These are phyloP conservation scores for Epistrophe grossulariae DNA, from an alignment of 2,888 invertebrate species.

Conservation along the genomic window DNA sequence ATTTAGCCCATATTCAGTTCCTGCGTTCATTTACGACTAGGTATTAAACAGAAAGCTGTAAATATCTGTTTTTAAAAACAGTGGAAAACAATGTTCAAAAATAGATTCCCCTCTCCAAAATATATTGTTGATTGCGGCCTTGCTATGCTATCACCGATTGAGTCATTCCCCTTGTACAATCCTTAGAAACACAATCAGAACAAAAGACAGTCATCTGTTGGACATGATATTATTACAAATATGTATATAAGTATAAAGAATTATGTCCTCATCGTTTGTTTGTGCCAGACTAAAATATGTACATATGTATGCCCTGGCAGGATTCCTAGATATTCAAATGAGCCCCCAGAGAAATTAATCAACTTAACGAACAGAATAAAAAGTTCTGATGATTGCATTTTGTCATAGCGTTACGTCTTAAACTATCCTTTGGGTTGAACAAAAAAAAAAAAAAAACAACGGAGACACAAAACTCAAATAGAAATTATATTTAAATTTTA, in stretches of 20 bases:
- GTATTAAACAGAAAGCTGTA: neutral
- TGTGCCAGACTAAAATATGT: slow-evolving; percentile 14
- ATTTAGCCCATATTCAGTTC: too few species aligned
- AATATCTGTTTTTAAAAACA: neutral
- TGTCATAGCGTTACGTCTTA: slow-evolving; percentile 19
- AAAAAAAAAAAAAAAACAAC: neutral
- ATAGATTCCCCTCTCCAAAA: neutral
- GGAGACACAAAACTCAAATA: slow-evolving; percentile 13
- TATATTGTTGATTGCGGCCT: neutral
- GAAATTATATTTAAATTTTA: slow-evolving; percentile 36
- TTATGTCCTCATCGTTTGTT: slow-evolving; percentile 50
- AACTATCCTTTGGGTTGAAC: slow-evolving; percentile 3
- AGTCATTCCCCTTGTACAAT: slow-evolving; percentile 14
- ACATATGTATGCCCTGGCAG: neutral
- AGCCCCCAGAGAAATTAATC: slow-evolving; percentile 71
- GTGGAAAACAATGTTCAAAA: neutral
- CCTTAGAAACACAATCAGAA: slow-evolving; percentile 27
- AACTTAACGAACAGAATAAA: slow-evolving; percentile 40
- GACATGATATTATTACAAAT: slow-evolving; percentile 41
- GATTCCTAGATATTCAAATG: slow-evolving; percentile 49
- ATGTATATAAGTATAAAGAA: slow-evolving; percentile 3
- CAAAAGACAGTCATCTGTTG: slow-evolving; percentile 41
- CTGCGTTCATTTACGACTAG: too few species aligned
- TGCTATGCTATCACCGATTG: neutral
- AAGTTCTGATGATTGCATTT: slow-evolving; percentile 45